Percentiles rank a stretch among this genome's conserved stretches.
Conservation (phyloP, 2,113 vertebrate genomes). For the Bos taurus region ARS-UCD2.0 NC_037346.1:58043001-58043500, state of each 20-base stretch:
- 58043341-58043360: background rate
- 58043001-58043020: background rate
- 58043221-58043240: background rate
- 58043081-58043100: background rate
- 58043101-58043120: background rate
- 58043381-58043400: background rate
- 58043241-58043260: background rate
- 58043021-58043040: background rate
- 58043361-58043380: background rate
- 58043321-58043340: background rate
- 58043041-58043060: too few relatives aligned
- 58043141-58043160: rapidly evolving
- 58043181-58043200: background rate
- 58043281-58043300: background rate
- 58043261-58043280: background rate
- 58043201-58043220: background rate
- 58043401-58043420: background rate
- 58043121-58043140: background rate
- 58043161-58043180: too few relatives aligned
- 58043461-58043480: background rate
- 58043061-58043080: background rate
- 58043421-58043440: background rate
- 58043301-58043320: rapidly evolving
- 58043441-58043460: background rate
- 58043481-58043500: background rate